Base-by-base conservation (phyloP, 2,797 vertebrate species). In the Potorous gilbertii region DNA sequence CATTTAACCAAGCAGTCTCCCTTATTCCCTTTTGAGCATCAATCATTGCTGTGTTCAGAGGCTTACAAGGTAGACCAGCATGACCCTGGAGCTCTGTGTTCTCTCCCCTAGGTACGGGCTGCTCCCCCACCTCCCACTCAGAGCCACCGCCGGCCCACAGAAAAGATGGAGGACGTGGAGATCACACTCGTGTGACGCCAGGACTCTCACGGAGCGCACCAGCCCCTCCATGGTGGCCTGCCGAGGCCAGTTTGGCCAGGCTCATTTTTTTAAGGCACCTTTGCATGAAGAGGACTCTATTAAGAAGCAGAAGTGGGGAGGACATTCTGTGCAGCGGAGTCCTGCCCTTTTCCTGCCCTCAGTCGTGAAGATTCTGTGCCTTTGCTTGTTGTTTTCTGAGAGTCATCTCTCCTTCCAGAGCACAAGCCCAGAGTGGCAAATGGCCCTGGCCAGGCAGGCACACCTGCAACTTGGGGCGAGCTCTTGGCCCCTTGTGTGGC, bases 141-240 rank as follows among this genome's bases (percentile, higher is more conserved):
- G 98, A 99, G 99, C 31, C 98, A 99, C 34, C 99, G 99, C 90
- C 98, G 99, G 96, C 98, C 99, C 1, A 92, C 99, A 6, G 99
- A 99, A 98, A 99, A 99, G 98, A 99, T 99, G 0, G 99, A 99
- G 98, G 99, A 99, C 40, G 99, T 99, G 98, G 99, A 99, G 97
- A 99, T 99, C 98, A 99, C 99, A 0, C 99, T 99, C 98, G 99
- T 99, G 98, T 99, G 99, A 99, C 1, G 55, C 57, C 34, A 54
- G 97, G 90, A 93, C 96, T 50, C 66, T 54, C 46, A 3, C 9
- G 1, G 52, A 21, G 74, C 13, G 1, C n/a, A 8, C n/a, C 92
- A 54, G 55, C 91, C 96, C 55, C 98, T 98, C 98, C 98, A 98
- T 98, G 98, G 97, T 97, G 98, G 96, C 98, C 98, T 96, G 97